Evolutionary conservation across 2,888 invertebrate species (phyloP), one percentile per base, ranked within the genome.

Genomic region (Rhagium mordax): DNA sequence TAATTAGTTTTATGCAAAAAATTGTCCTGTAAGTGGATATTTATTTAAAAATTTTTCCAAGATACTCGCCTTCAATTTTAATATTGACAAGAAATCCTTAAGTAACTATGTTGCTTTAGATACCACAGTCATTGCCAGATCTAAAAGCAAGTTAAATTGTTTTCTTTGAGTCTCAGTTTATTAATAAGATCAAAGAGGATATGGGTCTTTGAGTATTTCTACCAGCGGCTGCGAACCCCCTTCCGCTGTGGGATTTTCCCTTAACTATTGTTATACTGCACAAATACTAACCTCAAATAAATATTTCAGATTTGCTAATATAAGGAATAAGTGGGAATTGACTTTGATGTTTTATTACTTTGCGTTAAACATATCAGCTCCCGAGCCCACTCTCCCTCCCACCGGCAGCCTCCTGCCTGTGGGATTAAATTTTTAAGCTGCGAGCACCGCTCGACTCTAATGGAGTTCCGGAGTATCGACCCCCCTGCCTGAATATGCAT

Each of bases 401-500:
- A 61, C 47, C 13, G n/a, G 3, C 7, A 13, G 3, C 13, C 10
- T 53, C 6, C 20, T n/a, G 67, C 67, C 57, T n/a, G 57, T 15
- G 57, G 67, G 27, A 67, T 67, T 67, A 67, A 67, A 47, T 67
- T 47, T 57, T 33, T 47, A 47, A 67, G 29, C 67, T 33, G 16
- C 41, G 41, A 57, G 41, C 67, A 16, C 67, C 67, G 67, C 67
- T 67, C 67, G n/a, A 18, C 57, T 21, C 67, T 67, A 67, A 67
- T 67, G 57, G 67, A 57, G 67, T 67, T 67, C 67, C 67, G 67
- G 67, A 57, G 51, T 67, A 67, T 67, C 67, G 57, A 57, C 65
- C 69, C 73, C 71, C 70, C 61, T 16, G 72, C 75, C 71, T 70
- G 73, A 76, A 69, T 77, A 76, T 77, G 79, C 75, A 78, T 79